Evolutionary conservation across 2,888 invertebrate species (phyloP), one percentile per base, ranked within the genome.

Genomic region (Biston stratarius): DNA sequence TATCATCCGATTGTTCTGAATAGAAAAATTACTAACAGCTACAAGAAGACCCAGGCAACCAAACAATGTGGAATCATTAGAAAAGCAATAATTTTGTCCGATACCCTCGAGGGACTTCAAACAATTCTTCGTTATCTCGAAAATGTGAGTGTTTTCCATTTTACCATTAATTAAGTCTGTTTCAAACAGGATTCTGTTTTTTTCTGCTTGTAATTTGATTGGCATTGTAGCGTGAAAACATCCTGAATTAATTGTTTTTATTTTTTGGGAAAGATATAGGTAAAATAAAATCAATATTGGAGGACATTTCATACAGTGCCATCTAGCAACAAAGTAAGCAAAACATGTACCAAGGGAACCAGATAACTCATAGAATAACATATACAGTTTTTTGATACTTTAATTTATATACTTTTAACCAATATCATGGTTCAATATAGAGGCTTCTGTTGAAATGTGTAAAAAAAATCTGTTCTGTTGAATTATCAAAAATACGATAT

Each of bases 111-210:
- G 45, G 45, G 56, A 64, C 40, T 63, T 33, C 49, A 70, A 58
- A 61, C 67, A 67, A 67, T 64, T 67, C 53, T 61, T 64, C 64
- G 67, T 66, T 70, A 66, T 52, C 55, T 47, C 36, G 36, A 61
- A 65, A 65, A 51, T 62, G 42, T 59, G 56, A 66, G 45, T 59
- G 61, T 63, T 67, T 62, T 69, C 58, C 47, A 47, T 57, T 64
- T 56, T 38, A 44, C 49, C 51, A 58, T 68, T 61, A 68, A 68
- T 68, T 64, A 61, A 61, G 57, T 38, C 61, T 61, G 61, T 61
- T 64, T 64, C 48, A 64, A 48, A 51, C 60, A 38, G 57, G 49
- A 36, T 40, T 38, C 15, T 52, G 33, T 7, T 14, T 58, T 61
- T 64, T 59, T 44, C 36, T 68, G 49, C 58, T 52, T 49, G 47